Evolutionary conservation across 2,113 vertebrate genomes (phyloP), one percentile per base, ranked within the genome.

Genomic region (Fukomys damarensis): DNA sequence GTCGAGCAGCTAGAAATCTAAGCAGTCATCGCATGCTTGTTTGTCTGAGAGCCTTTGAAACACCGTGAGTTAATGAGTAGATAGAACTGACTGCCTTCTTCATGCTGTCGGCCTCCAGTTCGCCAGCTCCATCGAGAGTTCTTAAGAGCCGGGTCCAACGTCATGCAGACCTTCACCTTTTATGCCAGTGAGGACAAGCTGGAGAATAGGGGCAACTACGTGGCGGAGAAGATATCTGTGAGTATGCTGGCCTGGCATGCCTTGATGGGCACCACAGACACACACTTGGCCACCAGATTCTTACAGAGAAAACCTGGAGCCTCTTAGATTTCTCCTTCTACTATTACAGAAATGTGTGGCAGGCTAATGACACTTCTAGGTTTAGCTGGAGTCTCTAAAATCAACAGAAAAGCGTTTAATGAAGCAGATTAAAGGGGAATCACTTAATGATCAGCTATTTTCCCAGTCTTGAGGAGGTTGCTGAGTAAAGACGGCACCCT

Each of bases 91-190:
- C 54, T 43, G 6, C 14, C 46, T 38, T 80, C 61, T 65, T 65
- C 7, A 0, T 66, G 65, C 63, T 38, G 95, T 92, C 92, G 96
- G 96, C 35, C n/a, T 49, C 43, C 97, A 99, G 99, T 99, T 96
- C 98, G 99, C 54, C 99, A 99, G 98, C 99, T 99, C 98, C 99
- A 99, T 96, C 97, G 99, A 49, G 99, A 99, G 97, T 99, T 99
- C 97, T 98, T 99, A 86, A 98, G 99, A 95, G 99, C 99, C 1
- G 99, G 99, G 26, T 98, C 99, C 14, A 99, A 99, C 92, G 99
- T 99, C 98, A 99, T 99, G 98, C 99, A 99, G 98, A 99, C 99
- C 0, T 99, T 99, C 97, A 99, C 99, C n/a, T 99, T 99, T 98
- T 99, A 99, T 52, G 99, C 99, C 20, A 99, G 99, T 91, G 99